Conservation (phyloP, 2,797 vertebrate genomes). For the Rhynchonycteris naso region DNA sequence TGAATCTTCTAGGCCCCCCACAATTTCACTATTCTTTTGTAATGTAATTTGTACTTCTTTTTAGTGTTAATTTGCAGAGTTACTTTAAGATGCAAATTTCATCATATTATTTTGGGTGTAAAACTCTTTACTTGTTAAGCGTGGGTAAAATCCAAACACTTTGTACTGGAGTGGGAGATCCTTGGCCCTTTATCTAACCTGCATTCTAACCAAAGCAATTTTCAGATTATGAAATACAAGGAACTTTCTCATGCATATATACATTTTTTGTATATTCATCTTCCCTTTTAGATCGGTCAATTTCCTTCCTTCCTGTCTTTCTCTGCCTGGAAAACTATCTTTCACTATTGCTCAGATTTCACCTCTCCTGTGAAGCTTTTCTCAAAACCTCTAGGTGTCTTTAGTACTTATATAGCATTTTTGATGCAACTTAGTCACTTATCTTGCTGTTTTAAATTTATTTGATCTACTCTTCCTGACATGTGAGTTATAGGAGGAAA, state of each 20-base stretch:
- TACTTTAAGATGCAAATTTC: conserved; percentile 38
- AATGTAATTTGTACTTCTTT: conserved; percentile 18
- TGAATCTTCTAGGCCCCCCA: conserved; percentile 18
- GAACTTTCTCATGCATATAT: background rate
- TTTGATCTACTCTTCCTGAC: conserved; percentile 26
- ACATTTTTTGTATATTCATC: background rate
- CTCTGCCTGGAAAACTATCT: conserved; percentile 14
- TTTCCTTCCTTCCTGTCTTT: conserved; percentile 15
- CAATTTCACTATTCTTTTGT: background rate
- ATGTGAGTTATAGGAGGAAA: conserved; percentile 14
- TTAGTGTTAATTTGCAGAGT: background rate
- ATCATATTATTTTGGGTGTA: background rate
- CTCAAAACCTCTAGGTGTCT: conserved; percentile 16
- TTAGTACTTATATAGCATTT: conserved; percentile 8
- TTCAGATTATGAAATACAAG: conserved; percentile 47
- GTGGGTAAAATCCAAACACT: background rate
- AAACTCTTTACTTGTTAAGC: conserved; percentile 20
- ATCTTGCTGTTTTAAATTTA: conserved; percentile 25
- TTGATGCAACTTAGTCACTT: conserved; percentile 24
- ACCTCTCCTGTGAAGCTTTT: conserved; percentile 20
- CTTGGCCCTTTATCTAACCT: background rate
- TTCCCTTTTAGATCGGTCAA: background rate
- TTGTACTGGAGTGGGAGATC: background rate
- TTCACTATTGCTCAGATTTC: conserved; percentile 37
- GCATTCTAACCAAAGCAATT: background rate